Evolutionary conservation across 2,888 invertebrate species (phyloP).

Genomic region (Sthenelais limicola): DNA sequence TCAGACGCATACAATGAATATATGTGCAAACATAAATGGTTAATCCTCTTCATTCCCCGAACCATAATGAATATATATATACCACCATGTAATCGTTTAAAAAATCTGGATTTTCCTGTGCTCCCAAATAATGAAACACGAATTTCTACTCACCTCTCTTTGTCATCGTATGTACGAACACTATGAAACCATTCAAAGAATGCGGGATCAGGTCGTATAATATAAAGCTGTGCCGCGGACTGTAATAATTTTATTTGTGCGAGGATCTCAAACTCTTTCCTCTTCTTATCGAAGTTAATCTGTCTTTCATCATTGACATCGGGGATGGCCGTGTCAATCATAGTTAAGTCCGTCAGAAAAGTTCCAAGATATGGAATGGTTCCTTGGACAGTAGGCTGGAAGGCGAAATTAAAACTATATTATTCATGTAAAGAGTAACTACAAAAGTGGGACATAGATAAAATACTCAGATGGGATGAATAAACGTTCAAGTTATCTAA

Average conservation of each 20-base stretch:
- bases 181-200: slow-evolving; percentile 98
- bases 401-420: too few relatives aligned
- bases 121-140: not conserved
- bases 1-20: too few relatives aligned
- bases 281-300: slow-evolving; percentile 97
- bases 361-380: slow-evolving; percentile 98
- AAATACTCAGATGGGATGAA: too few relatives aligned
- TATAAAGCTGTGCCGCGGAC: slow-evolving; percentile 95
- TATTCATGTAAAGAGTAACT: too few relatives aligned
- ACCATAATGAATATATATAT: not conserved
- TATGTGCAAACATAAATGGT: not conserved
- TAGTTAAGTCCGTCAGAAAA: slow-evolving; percentile 97
- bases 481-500: too few relatives aligned
- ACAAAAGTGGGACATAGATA: too few relatives aligned
- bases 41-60: not conserved
- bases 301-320: slow-evolving; percentile 76
- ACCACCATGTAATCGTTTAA: not conserved
- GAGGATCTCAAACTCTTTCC: slow-evolving; percentile 98
- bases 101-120: not conserved
- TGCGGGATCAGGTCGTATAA: slow-evolving; percentile 85
- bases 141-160: slow-evolving; percentile 79
- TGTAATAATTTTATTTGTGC: slow-evolving; percentile 97
- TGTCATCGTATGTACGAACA: slow-evolving; percentile 90
- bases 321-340: slow-evolving; percentile 78
- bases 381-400: slow-evolving; percentile 74